phyloP scores from a whole-genome alignment of 2,888 invertebrate genomes.

The Eudasyphora cyanicolor region DNA sequence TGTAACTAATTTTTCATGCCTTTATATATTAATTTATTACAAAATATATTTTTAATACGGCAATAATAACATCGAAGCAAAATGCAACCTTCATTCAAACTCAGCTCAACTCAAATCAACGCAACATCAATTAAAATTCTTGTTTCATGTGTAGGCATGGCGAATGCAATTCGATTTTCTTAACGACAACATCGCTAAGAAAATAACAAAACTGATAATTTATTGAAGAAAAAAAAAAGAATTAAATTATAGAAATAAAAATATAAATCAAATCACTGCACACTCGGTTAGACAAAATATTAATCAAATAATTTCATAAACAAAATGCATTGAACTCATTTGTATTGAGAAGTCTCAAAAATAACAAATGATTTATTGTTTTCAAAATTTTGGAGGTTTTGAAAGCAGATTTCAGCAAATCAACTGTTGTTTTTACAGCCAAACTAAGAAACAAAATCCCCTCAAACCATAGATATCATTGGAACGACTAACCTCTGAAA shows the following conservation, averaged over 20 bases:
- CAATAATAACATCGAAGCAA: too few species aligned
- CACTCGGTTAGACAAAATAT: not conserved
- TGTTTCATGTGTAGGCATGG: not conserved
- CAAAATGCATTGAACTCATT: constrained; percentile 32
- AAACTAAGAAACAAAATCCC: constrained; percentile 2
- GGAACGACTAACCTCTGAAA: constrained; percentile 20
- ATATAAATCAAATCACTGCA: not conserved
- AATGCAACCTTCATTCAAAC: not conserved
- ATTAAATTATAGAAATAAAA: constrained; percentile 5
- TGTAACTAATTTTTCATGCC: too few species aligned
- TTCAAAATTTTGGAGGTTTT: constrained; percentile 13
- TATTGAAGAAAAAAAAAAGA: not conserved
- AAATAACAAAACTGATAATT: constrained; percentile 7
- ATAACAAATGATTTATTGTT: constrained; percentile 24
- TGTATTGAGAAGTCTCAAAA: not conserved
- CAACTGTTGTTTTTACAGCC: not conserved
- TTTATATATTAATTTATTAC: too few species aligned
- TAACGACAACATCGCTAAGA: not conserved
- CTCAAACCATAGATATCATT: constrained; percentile 13
- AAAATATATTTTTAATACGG: not conserved
- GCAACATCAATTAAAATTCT: not conserved
- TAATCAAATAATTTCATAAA: constrained; percentile 43
- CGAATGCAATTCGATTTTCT: not conserved
- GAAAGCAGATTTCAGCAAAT: constrained; percentile 9
- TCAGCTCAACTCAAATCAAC: too few species aligned